Evolutionary conservation across 53 echinoderm and acorn worm genomes (phyloP).

Genomic region (Stichopus horrens): DNA sequence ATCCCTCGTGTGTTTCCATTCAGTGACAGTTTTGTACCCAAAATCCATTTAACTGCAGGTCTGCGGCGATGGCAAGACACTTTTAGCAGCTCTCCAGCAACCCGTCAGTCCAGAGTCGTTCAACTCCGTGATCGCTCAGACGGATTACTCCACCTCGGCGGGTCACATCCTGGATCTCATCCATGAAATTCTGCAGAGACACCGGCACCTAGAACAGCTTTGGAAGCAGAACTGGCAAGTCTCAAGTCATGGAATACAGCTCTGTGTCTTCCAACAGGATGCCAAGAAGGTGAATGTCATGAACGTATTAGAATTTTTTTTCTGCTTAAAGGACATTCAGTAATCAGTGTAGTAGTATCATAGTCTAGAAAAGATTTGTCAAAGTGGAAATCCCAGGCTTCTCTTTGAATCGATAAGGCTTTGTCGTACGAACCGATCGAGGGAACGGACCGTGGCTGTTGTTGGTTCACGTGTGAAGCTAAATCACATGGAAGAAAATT

Average conservation of each 20-base stretch:
- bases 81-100: constrained; percentile 90
- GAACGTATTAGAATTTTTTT: neutral
- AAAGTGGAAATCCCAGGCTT: too few species aligned
- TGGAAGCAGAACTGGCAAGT: constrained; percentile 82
- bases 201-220: constrained; percentile 85
- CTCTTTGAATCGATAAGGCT: too few species aligned
- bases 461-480: too few species aligned
- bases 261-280: constrained; percentile 95
- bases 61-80: constrained; percentile 85
- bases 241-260: constrained; percentile 82
- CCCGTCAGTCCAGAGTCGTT: constrained; percentile 93
- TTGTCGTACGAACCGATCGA: too few species aligned
- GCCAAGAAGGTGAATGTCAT: constrained; percentile 51
- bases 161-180: constrained; percentile 89
- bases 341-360: too few species aligned
- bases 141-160: constrained; percentile 91
- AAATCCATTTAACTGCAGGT: constrained; percentile 54
- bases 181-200: constrained; percentile 91
- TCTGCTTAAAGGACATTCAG: neutral
- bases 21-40: neutral
- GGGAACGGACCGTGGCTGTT: too few species aligned
- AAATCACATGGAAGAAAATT: neutral
- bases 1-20: neutral
- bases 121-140: constrained; percentile 95
- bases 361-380: too few species aligned